These are phyloP conservation scores for Eilema caniola DNA, from an alignment of 2,888 invertebrate species.

Conservation along the genomic window DNA sequence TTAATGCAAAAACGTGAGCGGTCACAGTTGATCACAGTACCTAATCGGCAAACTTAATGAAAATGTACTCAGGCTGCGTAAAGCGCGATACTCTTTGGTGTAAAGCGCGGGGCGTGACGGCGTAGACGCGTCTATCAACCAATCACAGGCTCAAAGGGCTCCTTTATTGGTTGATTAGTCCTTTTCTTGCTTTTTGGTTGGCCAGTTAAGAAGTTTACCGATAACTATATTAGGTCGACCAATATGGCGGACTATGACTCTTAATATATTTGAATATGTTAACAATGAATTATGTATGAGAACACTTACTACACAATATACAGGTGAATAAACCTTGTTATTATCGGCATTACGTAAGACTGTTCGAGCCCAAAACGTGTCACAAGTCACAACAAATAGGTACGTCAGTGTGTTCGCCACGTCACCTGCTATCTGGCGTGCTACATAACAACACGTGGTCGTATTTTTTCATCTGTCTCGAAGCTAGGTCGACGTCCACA, in stretches of 20 bases:
- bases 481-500: conserved; percentile 73
- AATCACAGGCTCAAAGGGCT: too few relatives aligned
- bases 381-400: conserved; percentile 12
- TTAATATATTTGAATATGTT: neutral
- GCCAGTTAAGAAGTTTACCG: too few relatives aligned
- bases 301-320: neutral
- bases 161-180: too few relatives aligned
- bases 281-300: neutral
- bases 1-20: neutral
- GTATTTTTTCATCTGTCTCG: conserved; percentile 79
- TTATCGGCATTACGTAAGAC: conserved; percentile 1
- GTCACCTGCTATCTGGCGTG: conserved; percentile 60
- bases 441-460: conserved; percentile 64
- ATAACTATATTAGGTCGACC: neutral
- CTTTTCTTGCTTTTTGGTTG: too few relatives aligned
- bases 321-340: conserved; percentile 1
- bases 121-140: too few relatives aligned
- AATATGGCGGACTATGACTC: neutral
- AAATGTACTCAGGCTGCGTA: too few relatives aligned
- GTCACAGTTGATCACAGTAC: too few relatives aligned
- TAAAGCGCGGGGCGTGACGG: too few relatives aligned
- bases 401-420: neutral
- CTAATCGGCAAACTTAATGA: too few relatives aligned
- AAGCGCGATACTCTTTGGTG: too few relatives aligned
- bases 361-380: conserved; percentile 9